Evolutionary conservation across 2,113 vertebrate species (phyloP), one percentile per base, ranked within the genome.

Genomic region (Nyctibius bracteatus): DNA sequence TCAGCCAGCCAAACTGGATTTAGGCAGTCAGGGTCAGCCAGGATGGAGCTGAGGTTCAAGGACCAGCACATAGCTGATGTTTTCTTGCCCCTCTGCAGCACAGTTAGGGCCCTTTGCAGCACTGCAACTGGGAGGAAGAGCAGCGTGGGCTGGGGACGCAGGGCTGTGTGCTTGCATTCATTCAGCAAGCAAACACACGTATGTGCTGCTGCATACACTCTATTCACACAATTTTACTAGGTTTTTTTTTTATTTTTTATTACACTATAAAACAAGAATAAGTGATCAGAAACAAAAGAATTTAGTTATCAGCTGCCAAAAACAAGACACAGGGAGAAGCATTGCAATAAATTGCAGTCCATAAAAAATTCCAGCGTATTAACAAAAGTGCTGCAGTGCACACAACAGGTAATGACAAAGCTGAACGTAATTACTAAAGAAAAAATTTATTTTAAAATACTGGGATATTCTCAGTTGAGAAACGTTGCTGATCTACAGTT

Each of bases 211-310:
- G 43, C 52, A 61, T 55, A 44, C 28, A 5, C 77, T 79, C 88
- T 63, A 66, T 92, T 90, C 86, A 74, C 82, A 68, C 75, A 33
- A 35, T 81, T 96, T 95, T 94, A 92, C 84, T 88, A n/a, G 82
- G 80, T 57, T 92, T 82, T 74, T 82, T 74, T 95, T 96, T 90
- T 78, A 78, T 78, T 83, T 95, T 96, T 96, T 92, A 96, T 96
- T 70, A 44, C 35, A 20, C 92, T n/a, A 93, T 94, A 97, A 96
- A 96, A 25, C 86, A 92, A 79, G 88, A 93, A 86, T 78, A 93
- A 96, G 90, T 81, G 90, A 96, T 94, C 93, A 93, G 96, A 94
- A 96, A 97, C 96, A 92, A 92, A 95, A 84, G 86, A 90, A 96
- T 94, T 95, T 63, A 33, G 85, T 92, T 94, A 92, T 88, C 94